phyloP scores from a whole-genome alignment of 2,888 invertebrate genomes.

The Myopa testacea region DNA sequence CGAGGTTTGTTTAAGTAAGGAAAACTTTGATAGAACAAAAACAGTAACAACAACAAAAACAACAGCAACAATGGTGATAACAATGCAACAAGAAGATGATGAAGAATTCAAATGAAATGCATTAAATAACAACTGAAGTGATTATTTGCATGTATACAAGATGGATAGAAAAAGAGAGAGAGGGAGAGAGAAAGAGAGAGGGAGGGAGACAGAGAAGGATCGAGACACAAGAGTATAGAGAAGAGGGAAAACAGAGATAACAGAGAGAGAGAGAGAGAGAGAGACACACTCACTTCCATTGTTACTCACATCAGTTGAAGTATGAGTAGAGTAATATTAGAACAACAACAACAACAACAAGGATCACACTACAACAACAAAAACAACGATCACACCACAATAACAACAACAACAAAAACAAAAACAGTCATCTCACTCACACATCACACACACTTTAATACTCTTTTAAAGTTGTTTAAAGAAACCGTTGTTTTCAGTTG shows the following conservation, averaged over 20 bases:
- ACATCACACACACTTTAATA: background rate
- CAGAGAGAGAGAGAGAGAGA: no score
- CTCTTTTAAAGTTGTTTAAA: constrained; percentile 16
- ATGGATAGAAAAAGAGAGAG: no score
- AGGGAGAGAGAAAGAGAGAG: no score
- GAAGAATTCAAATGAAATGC: constrained; percentile 2
- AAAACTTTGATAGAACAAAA: background rate
- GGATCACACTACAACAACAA: background rate
- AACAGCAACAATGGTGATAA: background rate
- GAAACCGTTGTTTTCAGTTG: background rate
- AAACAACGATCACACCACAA: background rate
- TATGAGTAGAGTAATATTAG: background rate
- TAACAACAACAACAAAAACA: background rate
- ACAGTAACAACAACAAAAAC: background rate
- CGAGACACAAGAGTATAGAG: no score
- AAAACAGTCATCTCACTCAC: no score
- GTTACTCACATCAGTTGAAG: background rate
- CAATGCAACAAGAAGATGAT: background rate
- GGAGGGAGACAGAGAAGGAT: no score
- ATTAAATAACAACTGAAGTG: constrained; percentile 4
- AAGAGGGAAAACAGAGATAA: no score
- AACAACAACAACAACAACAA: background rate
- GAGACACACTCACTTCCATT: background rate
- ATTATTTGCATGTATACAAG: constrained; percentile 14
- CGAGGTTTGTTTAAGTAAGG: constrained; percentile 1